Conservation (phyloP, 2,113 vertebrate species). For the Corvus hawaiiensis region DNA sequence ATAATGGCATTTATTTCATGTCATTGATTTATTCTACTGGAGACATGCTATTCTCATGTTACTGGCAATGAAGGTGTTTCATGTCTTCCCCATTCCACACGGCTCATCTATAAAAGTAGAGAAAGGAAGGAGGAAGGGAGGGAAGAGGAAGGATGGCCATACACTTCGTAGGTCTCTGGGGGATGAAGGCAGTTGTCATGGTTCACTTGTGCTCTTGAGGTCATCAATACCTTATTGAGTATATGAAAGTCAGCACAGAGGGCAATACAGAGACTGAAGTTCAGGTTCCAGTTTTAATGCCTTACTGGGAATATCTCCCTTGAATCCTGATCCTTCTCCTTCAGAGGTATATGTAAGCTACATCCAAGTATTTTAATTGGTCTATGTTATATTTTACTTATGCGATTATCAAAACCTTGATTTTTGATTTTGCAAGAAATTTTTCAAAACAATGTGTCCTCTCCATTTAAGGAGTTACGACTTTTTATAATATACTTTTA, state of each 20-base stretch:
- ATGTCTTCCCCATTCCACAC: neutral
- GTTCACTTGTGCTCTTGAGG: neutral
- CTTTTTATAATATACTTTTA: neutral
- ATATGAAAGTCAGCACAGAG: neutral
- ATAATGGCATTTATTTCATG: neutral
- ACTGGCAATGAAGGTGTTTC: neutral
- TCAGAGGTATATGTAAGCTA: neutral
- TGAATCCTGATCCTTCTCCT: neutral
- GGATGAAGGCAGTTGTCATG: neutral
- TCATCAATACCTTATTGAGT: neutral
- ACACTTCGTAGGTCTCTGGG: neutral
- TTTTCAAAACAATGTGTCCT: neutral
- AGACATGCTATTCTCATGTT: neutral
- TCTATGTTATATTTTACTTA: neutral
- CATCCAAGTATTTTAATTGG: neutral
- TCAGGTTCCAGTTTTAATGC: neutral
- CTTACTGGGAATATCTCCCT: neutral
- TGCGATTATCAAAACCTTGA: neutral
- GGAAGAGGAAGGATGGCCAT: neutral
- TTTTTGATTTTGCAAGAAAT: neutral
- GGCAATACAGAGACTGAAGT: neutral
- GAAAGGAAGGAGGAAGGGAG: neutral
- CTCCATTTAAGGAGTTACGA: neutral
- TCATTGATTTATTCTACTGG: neutral
- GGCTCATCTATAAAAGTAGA: neutral